These are phyloP conservation scores for Desoria tigrina DNA, from an alignment of 2,888 invertebrate genomes.

Conservation along the genomic window DNA sequence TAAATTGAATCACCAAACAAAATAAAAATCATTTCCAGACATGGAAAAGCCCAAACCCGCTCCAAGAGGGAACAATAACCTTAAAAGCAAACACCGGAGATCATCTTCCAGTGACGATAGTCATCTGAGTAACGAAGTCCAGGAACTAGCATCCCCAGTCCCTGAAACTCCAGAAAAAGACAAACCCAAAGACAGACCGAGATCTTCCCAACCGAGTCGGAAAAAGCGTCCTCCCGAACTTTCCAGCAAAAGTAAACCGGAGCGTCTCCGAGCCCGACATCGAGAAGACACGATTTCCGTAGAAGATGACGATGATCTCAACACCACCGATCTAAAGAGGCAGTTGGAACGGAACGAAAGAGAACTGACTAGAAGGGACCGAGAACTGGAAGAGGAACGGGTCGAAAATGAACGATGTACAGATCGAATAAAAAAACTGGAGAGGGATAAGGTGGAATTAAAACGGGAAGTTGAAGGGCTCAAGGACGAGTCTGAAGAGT, in stretches of 20 bases:
- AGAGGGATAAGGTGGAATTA: slow-evolving; percentile 61
- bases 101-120: neutral
- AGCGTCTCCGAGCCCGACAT: neutral
- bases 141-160: neutral
- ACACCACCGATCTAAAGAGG: slow-evolving; percentile 41
- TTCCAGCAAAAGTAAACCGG: neutral
- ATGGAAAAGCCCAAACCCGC: slow-evolving; percentile 15
- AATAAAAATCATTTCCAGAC: neutral
- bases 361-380: slow-evolving; percentile 48
- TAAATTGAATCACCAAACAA: neutral
- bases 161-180: neutral
- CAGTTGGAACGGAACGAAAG: slow-evolving; percentile 48
- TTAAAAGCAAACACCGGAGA: neutral
- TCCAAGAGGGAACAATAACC: slow-evolving; percentile 5
- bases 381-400: slow-evolving; percentile 52
- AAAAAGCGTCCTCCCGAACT: neutral
- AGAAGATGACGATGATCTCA: slow-evolving; percentile 42
- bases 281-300: slow-evolving; percentile 21
- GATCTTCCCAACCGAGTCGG: neutral
- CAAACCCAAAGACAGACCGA: neutral
- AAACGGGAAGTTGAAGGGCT: slow-evolving; percentile 61
- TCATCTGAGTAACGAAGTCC: neutral
- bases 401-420: slow-evolving; percentile 44
- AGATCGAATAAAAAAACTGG: slow-evolving; percentile 55
- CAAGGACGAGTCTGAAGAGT: slow-evolving; percentile 56